Evolutionary conservation across 2,113 vertebrate genomes (phyloP).

Genomic region (Lynx canadensis): DNA sequence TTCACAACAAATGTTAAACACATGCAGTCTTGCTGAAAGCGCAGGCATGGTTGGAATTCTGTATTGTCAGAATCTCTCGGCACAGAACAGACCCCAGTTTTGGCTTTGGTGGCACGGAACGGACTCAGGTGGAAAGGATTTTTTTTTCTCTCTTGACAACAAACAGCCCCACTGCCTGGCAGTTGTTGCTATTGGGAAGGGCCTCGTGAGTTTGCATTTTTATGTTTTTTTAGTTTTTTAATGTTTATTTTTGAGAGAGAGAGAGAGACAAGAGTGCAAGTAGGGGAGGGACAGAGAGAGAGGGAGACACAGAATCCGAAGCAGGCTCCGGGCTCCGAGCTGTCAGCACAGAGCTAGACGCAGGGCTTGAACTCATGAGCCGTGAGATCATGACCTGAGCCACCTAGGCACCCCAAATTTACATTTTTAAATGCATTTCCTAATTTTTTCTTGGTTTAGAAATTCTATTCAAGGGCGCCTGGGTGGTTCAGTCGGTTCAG

Average conservation of each 20-base stretch:
- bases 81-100: fast-evolving
- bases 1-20: conserved; percentile 57
- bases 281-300: too few relatives aligned
- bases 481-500: too few relatives aligned
- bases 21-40: not conserved
- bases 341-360: too few relatives aligned
- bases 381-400: too few relatives aligned
- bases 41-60: fast-evolving
- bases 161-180: not conserved
- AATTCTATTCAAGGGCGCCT: not conserved
- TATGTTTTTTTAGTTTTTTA: too few relatives aligned
- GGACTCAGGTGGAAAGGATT: not conserved
- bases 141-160: not conserved
- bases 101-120: not conserved
- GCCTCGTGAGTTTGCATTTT: fast-evolving
- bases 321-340: too few relatives aligned
- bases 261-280: too few relatives aligned
- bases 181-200: not conserved
- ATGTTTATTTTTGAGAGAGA: too few relatives aligned
- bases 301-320: too few relatives aligned
- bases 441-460: not conserved
- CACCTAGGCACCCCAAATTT: not conserved
- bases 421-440: not conserved
- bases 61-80: too few relatives aligned
- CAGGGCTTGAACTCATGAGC: too few relatives aligned